Percentiles rank a stretch among this genome's conserved stretches.
These are phyloP conservation scores for Neoaliturus tenellus DNA, from an alignment of 2,888 invertebrate species.

Conservation along the genomic window DNA sequence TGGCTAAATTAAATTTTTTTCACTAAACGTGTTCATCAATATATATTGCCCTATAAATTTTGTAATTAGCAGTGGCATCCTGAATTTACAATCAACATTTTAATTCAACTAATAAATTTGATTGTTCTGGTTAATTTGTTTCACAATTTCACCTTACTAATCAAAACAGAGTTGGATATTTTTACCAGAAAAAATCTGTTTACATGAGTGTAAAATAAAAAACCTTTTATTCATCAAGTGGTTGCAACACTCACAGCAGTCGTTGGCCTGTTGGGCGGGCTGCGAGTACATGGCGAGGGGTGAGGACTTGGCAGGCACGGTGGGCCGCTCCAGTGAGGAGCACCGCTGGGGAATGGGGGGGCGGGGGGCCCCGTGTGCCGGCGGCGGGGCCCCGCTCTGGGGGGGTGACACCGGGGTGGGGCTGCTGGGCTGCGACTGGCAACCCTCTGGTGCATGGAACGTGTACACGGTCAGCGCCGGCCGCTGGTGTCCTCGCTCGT, in stretches of 20 bases:
- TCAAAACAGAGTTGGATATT: too few species aligned
- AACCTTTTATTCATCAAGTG: too few species aligned
- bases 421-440: conserved; percentile 74
- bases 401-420: conserved; percentile 67
- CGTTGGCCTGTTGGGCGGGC: conserved; percentile 6
- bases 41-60: too few species aligned
- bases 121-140: too few species aligned
- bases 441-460: conserved; percentile 84
- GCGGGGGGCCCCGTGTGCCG: conserved; percentile 75
- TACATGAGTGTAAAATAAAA: too few species aligned
- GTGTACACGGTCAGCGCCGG: conserved; percentile 92
- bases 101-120: too few species aligned
- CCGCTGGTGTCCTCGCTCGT: conserved; percentile 90
- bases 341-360: conserved; percentile 89
- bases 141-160: too few species aligned
- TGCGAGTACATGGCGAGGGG: conserved; percentile 62
- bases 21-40: too few species aligned
- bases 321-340: conserved; percentile 90
- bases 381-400: conserved; percentile 71
- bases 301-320: conserved; percentile 75
- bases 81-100: too few species aligned
- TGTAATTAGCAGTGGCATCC: too few species aligned
- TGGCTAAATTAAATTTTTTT: too few species aligned
- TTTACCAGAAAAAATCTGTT: too few species aligned
- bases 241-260: conserved; percentile 25